These are phyloP conservation scores for Diceros bicornis DNA, from an alignment of 2,797 vertebrate genomes.

Conservation along the genomic window DNA sequence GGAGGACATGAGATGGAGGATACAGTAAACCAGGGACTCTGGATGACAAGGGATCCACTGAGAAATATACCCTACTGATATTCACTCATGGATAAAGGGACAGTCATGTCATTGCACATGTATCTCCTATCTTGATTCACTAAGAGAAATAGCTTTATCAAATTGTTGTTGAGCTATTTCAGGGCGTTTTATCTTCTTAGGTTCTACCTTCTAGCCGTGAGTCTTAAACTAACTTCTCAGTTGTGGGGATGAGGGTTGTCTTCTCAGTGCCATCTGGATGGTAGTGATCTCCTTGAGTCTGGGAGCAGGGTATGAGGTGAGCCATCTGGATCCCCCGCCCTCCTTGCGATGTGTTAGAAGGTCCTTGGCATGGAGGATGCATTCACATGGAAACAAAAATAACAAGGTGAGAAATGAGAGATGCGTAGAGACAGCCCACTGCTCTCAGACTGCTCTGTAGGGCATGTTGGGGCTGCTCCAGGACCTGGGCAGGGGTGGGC, in stretches of 20 bases:
- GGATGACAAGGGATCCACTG: neutral
- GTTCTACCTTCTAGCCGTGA: neutral
- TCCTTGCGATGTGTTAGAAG: neutral
- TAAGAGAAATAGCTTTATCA: neutral
- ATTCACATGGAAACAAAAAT: neutral
- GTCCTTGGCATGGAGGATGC: neutral
- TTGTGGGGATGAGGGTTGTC: neutral
- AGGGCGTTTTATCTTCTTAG: neutral
- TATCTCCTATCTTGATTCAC: neutral
- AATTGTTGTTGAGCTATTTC: neutral
- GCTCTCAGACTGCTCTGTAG: neutral
- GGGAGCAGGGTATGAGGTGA: neutral
- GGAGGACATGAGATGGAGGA: too few relatives aligned
- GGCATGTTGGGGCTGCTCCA: fast-evolving
- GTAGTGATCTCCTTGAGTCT: neutral
- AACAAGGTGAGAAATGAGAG: neutral
- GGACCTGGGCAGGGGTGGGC: neutral
- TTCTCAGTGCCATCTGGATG: neutral
- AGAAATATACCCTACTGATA: neutral
- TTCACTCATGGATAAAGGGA: too few relatives aligned
- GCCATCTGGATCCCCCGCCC: neutral
- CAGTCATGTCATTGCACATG: neutral
- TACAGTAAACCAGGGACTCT: neutral
- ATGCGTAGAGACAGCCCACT: neutral
- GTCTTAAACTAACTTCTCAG: neutral